Base-by-base conservation (phyloP, 2,113 vertebrate genomes). In the Leucosticte australis region DNA sequence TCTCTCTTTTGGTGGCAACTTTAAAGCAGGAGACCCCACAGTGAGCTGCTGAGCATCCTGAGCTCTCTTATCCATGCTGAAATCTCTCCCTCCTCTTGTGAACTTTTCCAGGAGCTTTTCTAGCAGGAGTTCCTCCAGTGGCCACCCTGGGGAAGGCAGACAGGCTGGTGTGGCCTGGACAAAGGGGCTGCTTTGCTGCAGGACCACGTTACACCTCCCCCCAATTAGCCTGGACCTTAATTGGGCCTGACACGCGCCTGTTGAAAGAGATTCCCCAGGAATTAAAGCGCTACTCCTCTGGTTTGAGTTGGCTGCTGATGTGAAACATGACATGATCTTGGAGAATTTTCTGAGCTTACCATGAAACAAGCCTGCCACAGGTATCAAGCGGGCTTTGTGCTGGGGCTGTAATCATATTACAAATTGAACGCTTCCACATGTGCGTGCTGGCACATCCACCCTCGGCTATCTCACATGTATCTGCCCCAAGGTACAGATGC, bases 351-450 rank as follows among this genome's bases (percentile, higher is more conserved):
- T 97, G 93, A 37, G 64, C 97, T 98, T 93, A 86, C 96, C 97
- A 96, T 94, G 97, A 96, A 98, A 94, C 57, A 87, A 98, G 96
- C 95, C 96, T 96, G 97, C 97, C 98, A 95, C 96, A 98, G 97
- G 97, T 98, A 98, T 98, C 97, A 98, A 97, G 97, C 96, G 91
- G 96, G 96, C 96, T 97, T 98, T 98, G 96, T 98, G 97, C 67
- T 50, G 95, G 95, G 96, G 94, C 95, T 98, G 60, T 98, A 98
- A 98, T 98, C 97, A 96, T 87, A 93, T 98, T 98, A 97, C 98
- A 97, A 97, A 98, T 98, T 98, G 97, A 98, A 98, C 94, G 97
- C 97, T 98, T 98, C 97, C 97, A 98, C 97, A 98, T 98, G 98
- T 98, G 96, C 55, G 2, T 56, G 91, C 97, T 98, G 97, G 97